These are phyloP conservation scores for Pangasianodon gigas DNA, from an alignment of 2,113 vertebrate species.

Conservation along the genomic window DNA sequence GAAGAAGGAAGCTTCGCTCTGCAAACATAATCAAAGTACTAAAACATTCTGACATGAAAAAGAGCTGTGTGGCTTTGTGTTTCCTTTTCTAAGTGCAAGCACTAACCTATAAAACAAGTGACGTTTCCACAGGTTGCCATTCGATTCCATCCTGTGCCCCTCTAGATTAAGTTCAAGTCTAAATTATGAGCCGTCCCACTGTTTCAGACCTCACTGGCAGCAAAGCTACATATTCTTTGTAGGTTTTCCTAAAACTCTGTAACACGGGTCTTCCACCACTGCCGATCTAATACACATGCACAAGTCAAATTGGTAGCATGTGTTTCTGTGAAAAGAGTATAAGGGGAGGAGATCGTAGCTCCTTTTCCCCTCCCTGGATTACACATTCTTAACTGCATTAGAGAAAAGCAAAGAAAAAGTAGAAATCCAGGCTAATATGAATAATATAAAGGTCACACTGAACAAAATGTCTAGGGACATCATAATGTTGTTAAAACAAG, in stretches of 20 bases:
- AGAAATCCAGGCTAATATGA: not conserved
- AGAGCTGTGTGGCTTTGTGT: not conserved
- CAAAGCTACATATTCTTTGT: not conserved
- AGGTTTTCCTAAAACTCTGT: conserved; percentile 1
- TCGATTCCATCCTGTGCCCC: conserved; percentile 26
- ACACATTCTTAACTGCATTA: conserved; percentile 14
- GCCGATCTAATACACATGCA: conserved; percentile 32
- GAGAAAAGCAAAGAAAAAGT: conserved; percentile 21
- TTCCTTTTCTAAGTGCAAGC: not conserved
- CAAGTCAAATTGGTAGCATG: conserved; percentile 55
- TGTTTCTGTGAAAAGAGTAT: conserved; percentile 47
- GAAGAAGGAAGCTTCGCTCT: conserved; percentile 49
- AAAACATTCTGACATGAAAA: conserved; percentile 1
- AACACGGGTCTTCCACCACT: conserved; percentile 9
- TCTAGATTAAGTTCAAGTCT: conserved; percentile 18
- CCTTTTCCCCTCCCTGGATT: not conserved
- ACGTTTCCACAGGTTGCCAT: conserved; percentile 11
- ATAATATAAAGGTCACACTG: not conserved
- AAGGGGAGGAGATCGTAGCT: conserved; percentile 36
- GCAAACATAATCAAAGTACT: conserved; percentile 32
- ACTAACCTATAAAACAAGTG: conserved; percentile 4
- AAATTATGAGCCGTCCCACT: conserved; percentile 22
- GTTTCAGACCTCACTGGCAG: conserved; percentile 6
- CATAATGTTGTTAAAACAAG: not conserved
- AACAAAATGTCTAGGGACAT: not conserved